These are phyloP conservation scores for Atlantisia rogersi DNA, from an alignment of 2,113 vertebrate species.

Conservation along the genomic window DNA sequence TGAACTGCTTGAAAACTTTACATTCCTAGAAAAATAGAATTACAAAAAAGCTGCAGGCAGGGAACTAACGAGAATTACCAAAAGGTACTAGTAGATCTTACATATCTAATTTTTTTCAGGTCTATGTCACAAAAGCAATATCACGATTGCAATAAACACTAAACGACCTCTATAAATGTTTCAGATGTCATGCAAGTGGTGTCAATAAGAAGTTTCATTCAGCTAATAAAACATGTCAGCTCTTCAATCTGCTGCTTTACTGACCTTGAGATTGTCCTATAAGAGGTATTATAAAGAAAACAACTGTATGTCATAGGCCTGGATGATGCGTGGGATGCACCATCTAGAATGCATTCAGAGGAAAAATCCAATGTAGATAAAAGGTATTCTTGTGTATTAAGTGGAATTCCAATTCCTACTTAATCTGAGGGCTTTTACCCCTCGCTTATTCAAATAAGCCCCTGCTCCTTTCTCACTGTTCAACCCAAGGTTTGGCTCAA, in stretches of 20 bases:
- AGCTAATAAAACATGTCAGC: background rate
- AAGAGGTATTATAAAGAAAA: background rate
- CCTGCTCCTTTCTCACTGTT: background rate
- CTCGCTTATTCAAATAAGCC: background rate
- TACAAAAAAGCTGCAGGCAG: background rate
- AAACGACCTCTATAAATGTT: background rate
- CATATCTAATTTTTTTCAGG: background rate
- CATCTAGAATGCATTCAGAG: background rate
- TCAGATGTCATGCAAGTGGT: background rate
- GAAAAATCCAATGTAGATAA: background rate
- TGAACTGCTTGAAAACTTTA: background rate
- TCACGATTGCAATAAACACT: background rate
- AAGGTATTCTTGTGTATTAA: background rate
- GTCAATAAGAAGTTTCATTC: background rate
- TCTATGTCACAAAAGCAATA: background rate
- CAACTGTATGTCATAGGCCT: background rate
- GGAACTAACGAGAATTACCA: background rate
- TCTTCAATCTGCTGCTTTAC: background rate
- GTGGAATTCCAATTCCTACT: background rate
- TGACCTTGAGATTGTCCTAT: constrained; percentile 8
- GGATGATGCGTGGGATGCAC: background rate
- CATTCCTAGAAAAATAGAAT: background rate
- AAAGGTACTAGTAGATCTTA: background rate
- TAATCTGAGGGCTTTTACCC: background rate
- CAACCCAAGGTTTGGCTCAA: background rate